Conservation (phyloP, 2,113 vertebrate genomes). For the Syrrhaptes paradoxus region DNA sequence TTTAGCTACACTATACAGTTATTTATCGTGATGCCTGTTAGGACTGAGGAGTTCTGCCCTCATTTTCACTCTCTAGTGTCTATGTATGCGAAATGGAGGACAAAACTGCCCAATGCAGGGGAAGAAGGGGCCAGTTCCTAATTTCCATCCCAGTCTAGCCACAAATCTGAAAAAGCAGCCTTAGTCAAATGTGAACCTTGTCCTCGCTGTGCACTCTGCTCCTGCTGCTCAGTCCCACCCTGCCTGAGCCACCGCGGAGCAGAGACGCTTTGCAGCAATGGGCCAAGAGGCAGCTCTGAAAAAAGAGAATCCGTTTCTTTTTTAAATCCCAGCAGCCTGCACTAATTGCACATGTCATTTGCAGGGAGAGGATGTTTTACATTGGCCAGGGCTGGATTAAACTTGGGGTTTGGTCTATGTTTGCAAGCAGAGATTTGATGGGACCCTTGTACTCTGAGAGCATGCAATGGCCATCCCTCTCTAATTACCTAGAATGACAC, state of each 20-base stretch:
- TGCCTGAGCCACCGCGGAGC: neutral
- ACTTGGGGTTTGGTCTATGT: neutral
- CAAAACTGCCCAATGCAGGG: conserved; percentile 49
- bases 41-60: conserved; percentile 60
- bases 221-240: neutral
- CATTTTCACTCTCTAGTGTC: conserved; percentile 36
- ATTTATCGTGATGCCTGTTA: conserved; percentile 67
- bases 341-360: neutral
- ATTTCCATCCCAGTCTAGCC: conserved; percentile 45
- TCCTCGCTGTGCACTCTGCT: neutral
- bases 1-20: conserved; percentile 71
- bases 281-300: neutral
- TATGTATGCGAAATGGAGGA: conserved; percentile 24
- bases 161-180: conserved; percentile 42
- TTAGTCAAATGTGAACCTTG: neutral
- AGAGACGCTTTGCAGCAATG: neutral
- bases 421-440: neutral
- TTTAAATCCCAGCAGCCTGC: neutral
- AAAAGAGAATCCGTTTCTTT: neutral
- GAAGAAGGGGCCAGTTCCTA: conserved; percentile 35
- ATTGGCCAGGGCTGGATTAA: neutral
- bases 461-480: neutral
- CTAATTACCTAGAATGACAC: neutral
- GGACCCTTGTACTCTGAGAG: neutral
- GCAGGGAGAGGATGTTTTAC: neutral